Evolutionary conservation across 53 echinoderm and acorn worm genomes (phyloP).

Genomic region (Antedon mediterranea): DNA sequence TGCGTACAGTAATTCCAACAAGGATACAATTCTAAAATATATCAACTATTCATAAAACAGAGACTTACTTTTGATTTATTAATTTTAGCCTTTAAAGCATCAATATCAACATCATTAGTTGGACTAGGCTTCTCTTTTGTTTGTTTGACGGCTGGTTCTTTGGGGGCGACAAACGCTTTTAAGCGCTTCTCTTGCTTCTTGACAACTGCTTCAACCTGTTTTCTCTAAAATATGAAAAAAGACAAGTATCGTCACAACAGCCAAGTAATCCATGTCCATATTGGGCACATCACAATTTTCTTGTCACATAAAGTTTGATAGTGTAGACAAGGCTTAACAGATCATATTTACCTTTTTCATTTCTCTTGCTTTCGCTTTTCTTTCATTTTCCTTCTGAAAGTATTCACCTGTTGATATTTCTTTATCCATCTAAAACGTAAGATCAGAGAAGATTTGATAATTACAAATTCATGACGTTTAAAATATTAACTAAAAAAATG

Average conservation of each 20-base stretch:
- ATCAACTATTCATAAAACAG: too few species aligned
- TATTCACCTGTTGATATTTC: conserved; percentile 85
- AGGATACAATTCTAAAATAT: too few species aligned
- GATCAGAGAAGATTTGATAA: too few species aligned
- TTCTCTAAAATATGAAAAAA: conserved; percentile 12
- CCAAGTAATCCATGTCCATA: too few species aligned
- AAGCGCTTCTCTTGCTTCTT: conserved; percentile 63
- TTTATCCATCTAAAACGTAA: conserved; percentile 35
- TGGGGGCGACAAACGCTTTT: conserved; percentile 79
- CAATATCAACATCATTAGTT: conserved; percentile 42
- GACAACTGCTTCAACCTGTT: conserved; percentile 61
- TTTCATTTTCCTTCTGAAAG: conserved; percentile 62
- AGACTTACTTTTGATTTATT: conserved; percentile 66
- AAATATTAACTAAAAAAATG: too few species aligned
- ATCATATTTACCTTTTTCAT: conserved; percentile 47
- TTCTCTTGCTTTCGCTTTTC: conserved; percentile 42
- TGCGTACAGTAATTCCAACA: too few species aligned
- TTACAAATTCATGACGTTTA: too few species aligned
- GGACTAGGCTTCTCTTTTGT: conserved; percentile 3
- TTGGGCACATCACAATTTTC: too few species aligned
- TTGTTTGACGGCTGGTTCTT: conserved; percentile 36
- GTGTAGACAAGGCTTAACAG: too few species aligned
- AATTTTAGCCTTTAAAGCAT: conserved; percentile 66
- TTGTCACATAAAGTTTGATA: too few species aligned
- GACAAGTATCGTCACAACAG: not conserved